Conservation (phyloP, 2,797 vertebrate species). For the Sebastes cheni region DNA sequence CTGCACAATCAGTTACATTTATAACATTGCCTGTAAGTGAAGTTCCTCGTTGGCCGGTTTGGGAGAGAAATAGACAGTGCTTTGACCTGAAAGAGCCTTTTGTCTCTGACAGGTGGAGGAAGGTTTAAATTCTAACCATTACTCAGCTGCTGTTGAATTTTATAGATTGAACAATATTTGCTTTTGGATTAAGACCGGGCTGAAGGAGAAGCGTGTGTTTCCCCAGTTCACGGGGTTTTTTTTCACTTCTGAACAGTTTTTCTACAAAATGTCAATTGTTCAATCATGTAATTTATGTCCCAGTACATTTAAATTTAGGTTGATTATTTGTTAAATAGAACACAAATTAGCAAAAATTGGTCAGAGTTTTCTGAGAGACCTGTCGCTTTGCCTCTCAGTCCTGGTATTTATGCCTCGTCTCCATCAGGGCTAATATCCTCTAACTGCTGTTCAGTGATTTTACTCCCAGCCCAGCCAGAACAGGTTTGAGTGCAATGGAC, state of each 20-base stretch:
- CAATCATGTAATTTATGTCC: not conserved
- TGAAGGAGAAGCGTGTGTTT: constrained; percentile 7
- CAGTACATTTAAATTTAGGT: not conserved
- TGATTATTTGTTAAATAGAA: constrained; percentile 5
- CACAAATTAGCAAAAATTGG: not conserved
- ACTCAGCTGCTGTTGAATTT: constrained; percentile 34
- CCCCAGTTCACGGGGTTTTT: constrained; percentile 2
- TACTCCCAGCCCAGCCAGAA: constrained; percentile 69
- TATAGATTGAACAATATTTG: constrained; percentile 62
- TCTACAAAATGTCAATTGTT: not conserved
- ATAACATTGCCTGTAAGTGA: not conserved
- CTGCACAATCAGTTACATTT: not conserved
- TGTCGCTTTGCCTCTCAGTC: constrained; percentile 68
- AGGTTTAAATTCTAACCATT: constrained; percentile 54
- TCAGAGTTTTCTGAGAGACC: constrained; percentile 32
- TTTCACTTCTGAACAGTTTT: not conserved
- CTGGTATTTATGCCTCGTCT: constrained; percentile 81
- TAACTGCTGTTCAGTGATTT: constrained; percentile 62
- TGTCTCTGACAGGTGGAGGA: constrained; percentile 27
- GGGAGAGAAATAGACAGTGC: not conserved
- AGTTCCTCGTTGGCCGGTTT: constrained; percentile 8
- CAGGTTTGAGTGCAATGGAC: constrained; percentile 74
- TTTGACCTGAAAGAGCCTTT: constrained; percentile 40
- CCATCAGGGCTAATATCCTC: constrained; percentile 76
- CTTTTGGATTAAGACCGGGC: constrained; percentile 27